Evolutionary conservation across 2,113 vertebrate species (phyloP), one percentile per base, ranked within the genome.

Genomic region (Pygoscelis adeliae): DNA sequence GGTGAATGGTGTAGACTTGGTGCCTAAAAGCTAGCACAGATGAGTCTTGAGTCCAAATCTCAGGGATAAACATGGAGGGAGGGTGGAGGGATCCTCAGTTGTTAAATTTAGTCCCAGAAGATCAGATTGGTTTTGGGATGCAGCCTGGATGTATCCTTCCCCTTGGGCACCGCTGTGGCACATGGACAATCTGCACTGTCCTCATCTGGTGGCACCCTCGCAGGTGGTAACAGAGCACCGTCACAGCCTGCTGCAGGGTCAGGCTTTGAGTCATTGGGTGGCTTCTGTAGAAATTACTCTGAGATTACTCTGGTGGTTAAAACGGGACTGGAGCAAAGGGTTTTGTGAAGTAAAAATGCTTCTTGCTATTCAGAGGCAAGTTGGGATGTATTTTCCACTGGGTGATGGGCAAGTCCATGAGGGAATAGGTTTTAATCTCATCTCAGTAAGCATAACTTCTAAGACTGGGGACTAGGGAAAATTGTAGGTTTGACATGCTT

Each of bases 101-200:
- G 29, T 42, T 67, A 36, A 27, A 50, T 74, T 61, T 34, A 47
- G 13, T 61, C 29, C 25, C 11, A n/a, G 74, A 70, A 50, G 34
- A 34, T 56, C 29, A 36, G 29, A 21, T 1, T 23, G 23, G 5
- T 20, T 69, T 94, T 27, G 27, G 55, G 38, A 38, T 50, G 38
- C 9, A 49, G 30, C 42, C 52, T 63, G 25, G 18, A 34, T 30
- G 5, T 29, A 22, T 15, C 26, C 34, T 76, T 73, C 26, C 55
- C 44, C 25, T n/a, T 36, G 36, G 32, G 16, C 13, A 42, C 34
- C 46, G 36, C 40, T 55, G 38, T 65, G 74, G 32, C 22, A 26
- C 23, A 11, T 0, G 26, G 17, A 11, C 25, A 73, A 9, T 34
- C 44, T 65, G 32, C 0, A 1, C 55, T 69, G 32, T 50, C 22